Percentiles rank a stretch among this genome's conserved stretches.
phyloP scores from a whole-genome alignment of 2,113 vertebrate genomes.

The Dicrurus megarhynchus region DNA sequence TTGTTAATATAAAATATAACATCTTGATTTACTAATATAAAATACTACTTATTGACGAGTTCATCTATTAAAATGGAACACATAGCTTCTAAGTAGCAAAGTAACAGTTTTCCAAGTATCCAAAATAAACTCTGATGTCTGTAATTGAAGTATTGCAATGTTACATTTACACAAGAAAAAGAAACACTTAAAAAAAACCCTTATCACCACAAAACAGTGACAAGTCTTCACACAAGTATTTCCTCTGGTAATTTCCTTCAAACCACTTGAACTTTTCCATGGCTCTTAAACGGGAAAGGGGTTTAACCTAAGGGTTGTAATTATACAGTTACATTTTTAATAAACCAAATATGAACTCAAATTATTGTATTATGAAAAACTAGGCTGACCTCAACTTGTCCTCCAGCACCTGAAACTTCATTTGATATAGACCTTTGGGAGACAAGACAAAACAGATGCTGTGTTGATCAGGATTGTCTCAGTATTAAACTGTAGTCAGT shows the following conservation, averaged over 20 bases:
- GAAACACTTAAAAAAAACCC: rapidly evolving
- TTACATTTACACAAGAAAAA: background rate
- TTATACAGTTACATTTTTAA: background rate
- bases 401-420: background rate
- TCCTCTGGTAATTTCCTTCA: background rate
- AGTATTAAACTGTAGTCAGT: background rate
- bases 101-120: background rate
- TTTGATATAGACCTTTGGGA: background rate
- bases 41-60: background rate
- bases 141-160: background rate
- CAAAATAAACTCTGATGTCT: background rate
- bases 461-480: background rate
- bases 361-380: background rate
- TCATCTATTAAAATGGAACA: background rate
- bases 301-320: background rate
- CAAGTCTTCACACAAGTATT: background rate
- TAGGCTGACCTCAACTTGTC: background rate
- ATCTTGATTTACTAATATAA: background rate
- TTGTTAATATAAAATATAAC: background rate
- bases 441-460: background rate
- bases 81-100: background rate
- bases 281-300: background rate
- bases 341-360: background rate
- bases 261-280: background rate
- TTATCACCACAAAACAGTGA: background rate